Evolutionary conservation across 2,888 invertebrate species (phyloP), one percentile per base, ranked within the genome.

Genomic region (Strigamia crassipes): DNA sequence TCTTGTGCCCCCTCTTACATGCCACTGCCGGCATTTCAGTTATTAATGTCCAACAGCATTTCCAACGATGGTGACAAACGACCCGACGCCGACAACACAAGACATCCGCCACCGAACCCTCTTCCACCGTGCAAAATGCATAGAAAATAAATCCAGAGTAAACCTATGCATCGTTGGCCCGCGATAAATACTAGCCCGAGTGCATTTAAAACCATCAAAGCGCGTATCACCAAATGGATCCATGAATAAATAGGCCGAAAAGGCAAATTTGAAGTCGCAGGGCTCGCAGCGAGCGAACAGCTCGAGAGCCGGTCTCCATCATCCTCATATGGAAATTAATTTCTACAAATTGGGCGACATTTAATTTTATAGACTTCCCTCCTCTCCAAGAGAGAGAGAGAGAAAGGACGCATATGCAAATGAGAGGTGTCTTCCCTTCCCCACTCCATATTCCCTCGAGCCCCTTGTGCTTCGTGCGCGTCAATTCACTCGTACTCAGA

Each of bases 321-420:
- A 51, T 51, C 77, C 34, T 31, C 77, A 15, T 77, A 77, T 77
- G 77, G 77, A 77, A 77, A 77, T 77, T 77, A 77, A 77, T 77
- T 77, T 77, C 77, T 34, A 77, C 77, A 77, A 77, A 77, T 77
- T 77, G 34, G 31, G 77, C 77, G 77, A 34, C 77, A 34, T 77
- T 77, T 77, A 77, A 77, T 77, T 77, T 77, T 77, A 77, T 77
- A 77, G 77, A 77, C 77, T 77, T 23, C 34, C 15, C 34, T 34
- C 51, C 18, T 51, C 8, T n/a, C n/a, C n/a, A 4, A 15, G 15
- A 13, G 34, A 34, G 34, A 6, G 15, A n/a, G 18, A 15, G 51
- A 51, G 18, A 15, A 18, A 51, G n/a, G 51, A 51, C 51, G 51
- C 51, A n/a, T 51, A 51, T 51, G 51, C 51, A 51, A 51, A 51